Base-by-base conservation (phyloP, 2,113 vertebrate species). In the Anhinga anhinga region DNA sequence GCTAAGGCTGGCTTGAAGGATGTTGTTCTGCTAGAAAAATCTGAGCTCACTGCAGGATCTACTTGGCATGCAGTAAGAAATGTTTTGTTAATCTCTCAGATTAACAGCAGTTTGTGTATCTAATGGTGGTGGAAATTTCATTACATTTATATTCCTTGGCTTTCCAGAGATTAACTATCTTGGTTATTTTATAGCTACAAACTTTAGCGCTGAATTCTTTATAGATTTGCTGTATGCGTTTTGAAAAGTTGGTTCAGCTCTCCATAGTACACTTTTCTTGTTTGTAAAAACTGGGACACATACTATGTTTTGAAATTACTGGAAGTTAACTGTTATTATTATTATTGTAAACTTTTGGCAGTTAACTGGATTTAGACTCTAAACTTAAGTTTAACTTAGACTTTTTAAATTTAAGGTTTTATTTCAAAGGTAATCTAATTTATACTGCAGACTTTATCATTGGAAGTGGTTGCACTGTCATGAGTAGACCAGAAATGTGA, bases 21-120 rank as follows among this genome's bases (percentile, higher is more conserved):
- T 55, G 99, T 99, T 90, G 98, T 99, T 77, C 98, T 99, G 47
- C 98, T 99, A 90, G 99, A 99, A 98, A 99, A 99, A 96, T 99
- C 99, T 4, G 99, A 99, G 94, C 99, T 99, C 95, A 99, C 99
- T 8, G 99, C 99, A 71, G 99, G 99, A 83, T 99, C 99, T 89
- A 99, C 99, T 38, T 99, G 99, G 99, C 99, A 99, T 11, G 99
- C 99, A 97, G 99, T 99, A 99, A 95, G 99, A 66, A 82, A 80
- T 58, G 4, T 67, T 85, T 90, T 70, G 36, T 61, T 91, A 71
- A 40, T 95, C 9, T 86, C 52, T 92, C 40, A 82, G 47, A 44
- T 85, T 78, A 61, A 70, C 55, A 82, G 17, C 21, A 3, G 14
- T 12, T 74, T 84, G 21, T 83, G 9, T 66, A 61, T 71, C 11